These are phyloP conservation scores for Atethmia centrago DNA, from an alignment of 2,888 invertebrate species.

Conservation along the genomic window DNA sequence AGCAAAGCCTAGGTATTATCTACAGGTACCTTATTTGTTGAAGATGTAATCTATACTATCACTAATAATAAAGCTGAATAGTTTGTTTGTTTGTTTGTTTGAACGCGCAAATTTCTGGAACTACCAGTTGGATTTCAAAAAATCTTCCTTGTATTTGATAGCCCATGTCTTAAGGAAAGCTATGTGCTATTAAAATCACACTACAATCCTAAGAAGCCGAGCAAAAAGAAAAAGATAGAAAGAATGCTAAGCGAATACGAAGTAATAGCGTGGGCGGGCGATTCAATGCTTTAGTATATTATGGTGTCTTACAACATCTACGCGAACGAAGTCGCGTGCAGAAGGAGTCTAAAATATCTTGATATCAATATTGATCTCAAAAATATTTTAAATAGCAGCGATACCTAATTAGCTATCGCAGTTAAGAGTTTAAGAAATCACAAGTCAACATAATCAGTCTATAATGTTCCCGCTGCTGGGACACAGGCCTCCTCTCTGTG, in stretches of 20 bases:
- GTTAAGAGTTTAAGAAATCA: background rate
- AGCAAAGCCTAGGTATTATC: conserved; percentile 4
- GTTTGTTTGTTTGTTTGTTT: background rate
- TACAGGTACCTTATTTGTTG: background rate
- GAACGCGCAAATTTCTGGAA: background rate
- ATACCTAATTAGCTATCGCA: background rate
- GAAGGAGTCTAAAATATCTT: background rate
- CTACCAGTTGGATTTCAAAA: background rate
- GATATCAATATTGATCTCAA: too few species aligned
- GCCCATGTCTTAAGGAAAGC: background rate
- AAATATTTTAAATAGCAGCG: too few species aligned
- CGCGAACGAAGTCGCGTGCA: background rate
- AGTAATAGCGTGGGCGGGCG: background rate
- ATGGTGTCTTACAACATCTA: background rate
- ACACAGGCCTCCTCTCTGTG: too few species aligned
- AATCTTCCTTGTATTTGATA: too few species aligned
- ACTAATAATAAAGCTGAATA: background rate
- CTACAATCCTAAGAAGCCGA: background rate
- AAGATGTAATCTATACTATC: background rate
- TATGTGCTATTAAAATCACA: background rate
- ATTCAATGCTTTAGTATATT: background rate
- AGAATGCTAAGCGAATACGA: background rate
- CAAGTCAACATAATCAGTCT: too few species aligned
- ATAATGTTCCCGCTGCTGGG: too few species aligned
- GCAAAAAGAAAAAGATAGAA: background rate